phyloP scores from a whole-genome alignment of 2,113 vertebrate species.

The Sarotherodon lohbergeri region DNA sequence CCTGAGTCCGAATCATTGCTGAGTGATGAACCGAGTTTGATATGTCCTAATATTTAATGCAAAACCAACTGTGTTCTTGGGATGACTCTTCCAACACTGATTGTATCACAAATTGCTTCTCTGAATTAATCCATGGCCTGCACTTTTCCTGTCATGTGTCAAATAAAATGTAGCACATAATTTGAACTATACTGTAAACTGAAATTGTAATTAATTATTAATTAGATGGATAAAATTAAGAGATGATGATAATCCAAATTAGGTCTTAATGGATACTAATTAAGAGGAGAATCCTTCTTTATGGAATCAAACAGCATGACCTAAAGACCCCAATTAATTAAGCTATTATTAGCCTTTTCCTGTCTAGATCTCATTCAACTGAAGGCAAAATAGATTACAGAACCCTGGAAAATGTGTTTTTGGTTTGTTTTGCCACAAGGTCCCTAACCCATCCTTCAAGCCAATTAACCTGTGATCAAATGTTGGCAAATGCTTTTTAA shows the following conservation, averaged over 20 bases:
- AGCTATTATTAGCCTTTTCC: constrained; percentile 68
- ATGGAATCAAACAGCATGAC: constrained; percentile 68
- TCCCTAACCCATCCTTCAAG: constrained; percentile 32
- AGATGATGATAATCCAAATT: constrained; percentile 72
- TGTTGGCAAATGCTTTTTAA: constrained; percentile 41
- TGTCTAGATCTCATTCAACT: constrained; percentile 29
- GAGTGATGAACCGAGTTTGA: not conserved
- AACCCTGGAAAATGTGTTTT: not conserved
- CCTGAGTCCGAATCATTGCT: not conserved
- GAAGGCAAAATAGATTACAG: constrained; percentile 17
- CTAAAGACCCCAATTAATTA: constrained; percentile 78
- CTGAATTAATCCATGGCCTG: not conserved
- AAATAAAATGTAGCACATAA: constrained; percentile 81
- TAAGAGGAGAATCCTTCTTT: constrained; percentile 68
- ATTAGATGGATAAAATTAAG: constrained; percentile 75
- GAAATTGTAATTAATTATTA: constrained; percentile 69
- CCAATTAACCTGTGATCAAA: constrained; percentile 62
- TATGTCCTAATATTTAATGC: not conserved
- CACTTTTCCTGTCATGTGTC: constrained; percentile 41
- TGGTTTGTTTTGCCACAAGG: constrained; percentile 42
- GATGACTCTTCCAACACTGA: not conserved
- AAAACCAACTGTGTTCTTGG: not conserved
- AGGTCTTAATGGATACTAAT: constrained; percentile 74
- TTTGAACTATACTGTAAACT: constrained; percentile 58
- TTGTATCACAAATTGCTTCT: not conserved